phyloP scores from a whole-genome alignment of 2,797 vertebrate genomes.

The Rhynchotus rufescens region DNA sequence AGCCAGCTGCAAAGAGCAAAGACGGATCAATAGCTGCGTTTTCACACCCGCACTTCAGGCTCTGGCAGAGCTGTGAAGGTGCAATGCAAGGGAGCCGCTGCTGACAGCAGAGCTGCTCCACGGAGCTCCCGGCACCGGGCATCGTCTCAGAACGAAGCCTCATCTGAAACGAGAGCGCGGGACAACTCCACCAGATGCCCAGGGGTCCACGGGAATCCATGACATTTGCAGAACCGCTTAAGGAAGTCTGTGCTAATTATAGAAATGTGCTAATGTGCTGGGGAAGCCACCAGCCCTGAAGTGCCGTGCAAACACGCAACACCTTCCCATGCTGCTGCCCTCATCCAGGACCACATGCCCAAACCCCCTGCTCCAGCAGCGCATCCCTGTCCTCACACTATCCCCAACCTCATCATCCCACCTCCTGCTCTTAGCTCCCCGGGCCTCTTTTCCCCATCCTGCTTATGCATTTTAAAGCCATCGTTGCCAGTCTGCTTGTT shows the following conservation, averaged over 20 bases:
- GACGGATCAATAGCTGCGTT: fast-evolving
- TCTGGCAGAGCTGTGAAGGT: neutral
- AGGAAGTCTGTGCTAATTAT: neutral
- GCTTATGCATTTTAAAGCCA: neutral
- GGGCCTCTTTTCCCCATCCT: neutral
- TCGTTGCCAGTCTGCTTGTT: neutral
- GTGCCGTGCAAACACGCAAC: neutral
- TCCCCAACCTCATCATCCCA: neutral
- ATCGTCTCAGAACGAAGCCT: neutral
- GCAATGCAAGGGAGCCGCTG: neutral
- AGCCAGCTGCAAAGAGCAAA: fast-evolving
- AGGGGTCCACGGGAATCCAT: neutral
- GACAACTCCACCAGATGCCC: neutral
- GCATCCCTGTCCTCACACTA: no score
- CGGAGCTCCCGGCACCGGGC: neutral
- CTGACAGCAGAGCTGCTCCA: neutral
- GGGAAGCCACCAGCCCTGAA: neutral
- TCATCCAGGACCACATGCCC: neutral
- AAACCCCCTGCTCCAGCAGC: neutral
- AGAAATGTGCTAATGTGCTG: neutral
- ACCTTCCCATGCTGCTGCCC: neutral
- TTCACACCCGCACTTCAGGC: neutral
- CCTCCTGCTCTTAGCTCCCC: neutral
- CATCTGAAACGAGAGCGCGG: neutral
- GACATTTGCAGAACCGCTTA: neutral